Evolutionary conservation across 2,888 invertebrate species (phyloP), one percentile per base, ranked within the genome.

Genomic region (Spatulosminthurus flaviceps): DNA sequence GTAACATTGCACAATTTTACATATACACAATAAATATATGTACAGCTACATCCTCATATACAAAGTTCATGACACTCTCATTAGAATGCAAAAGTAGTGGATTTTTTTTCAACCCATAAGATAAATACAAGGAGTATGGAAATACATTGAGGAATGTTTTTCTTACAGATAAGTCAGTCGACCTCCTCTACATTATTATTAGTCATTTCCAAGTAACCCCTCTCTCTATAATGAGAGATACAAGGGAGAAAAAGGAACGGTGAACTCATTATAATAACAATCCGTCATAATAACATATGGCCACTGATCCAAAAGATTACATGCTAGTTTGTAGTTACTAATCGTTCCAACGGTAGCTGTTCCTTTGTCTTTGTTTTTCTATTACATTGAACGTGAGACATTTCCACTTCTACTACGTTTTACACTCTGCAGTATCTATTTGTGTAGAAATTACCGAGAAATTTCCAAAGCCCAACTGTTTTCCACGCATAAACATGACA

Each of bases 291-390:
- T 78, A 72, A 43, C 80, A 80, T 80, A 78, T 80, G 80, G 80
- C 73, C 75, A 78, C 75, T 80, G 80, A 80, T 80, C 75, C 74
- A 26, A 77, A 19, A 80, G 78, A 80, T 72, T 76, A 80, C 71
- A 42, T 64, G 29, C 64, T 71, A 67, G 70, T 77, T 70, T 13
- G 28, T 71, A 73, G 42, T 22, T 24, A 74, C 74, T 74, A 72
- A 72, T 72, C 61, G 66, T 72, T 78, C 51, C 61, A 69, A 71
- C 78, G 67, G 76, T 67, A 67, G 64, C 78, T 29, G 43, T 66
- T 69, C 78, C 71, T 70, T 78, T 78, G 70, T 70, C 71, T 78
- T 78, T 41, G 34, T 78, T 71, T 61, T 24, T 11, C 51, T n/a
- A n/a, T 42, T 24, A 41, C 41, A 42, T 42, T 34, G 69, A 34